These are phyloP conservation scores for Sialis lutaria DNA, from an alignment of 2,888 invertebrate species.

Conservation along the genomic window DNA sequence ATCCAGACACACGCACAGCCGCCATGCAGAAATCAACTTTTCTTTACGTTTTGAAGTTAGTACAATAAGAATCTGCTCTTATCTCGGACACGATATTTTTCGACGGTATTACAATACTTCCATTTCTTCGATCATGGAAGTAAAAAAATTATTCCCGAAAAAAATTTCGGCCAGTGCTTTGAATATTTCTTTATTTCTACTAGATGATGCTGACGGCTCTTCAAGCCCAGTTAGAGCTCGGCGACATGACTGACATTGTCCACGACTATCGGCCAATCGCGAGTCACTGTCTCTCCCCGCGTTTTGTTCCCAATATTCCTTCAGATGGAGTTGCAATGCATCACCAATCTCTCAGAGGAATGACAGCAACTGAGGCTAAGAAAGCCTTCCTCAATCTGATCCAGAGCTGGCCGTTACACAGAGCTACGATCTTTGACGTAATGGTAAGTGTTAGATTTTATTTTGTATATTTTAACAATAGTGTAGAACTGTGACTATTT, in stretches of 20 bases:
- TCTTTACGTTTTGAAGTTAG: too few species aligned
- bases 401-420: slow-evolving; percentile 83
- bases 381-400: slow-evolving; percentile 85
- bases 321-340: slow-evolving; percentile 77
- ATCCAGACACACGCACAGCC: too few species aligned
- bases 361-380: slow-evolving; percentile 73
- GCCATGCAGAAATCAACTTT: too few species aligned
- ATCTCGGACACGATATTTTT: too few species aligned
- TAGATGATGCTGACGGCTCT: slow-evolving; percentile 87
- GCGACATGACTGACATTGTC: slow-evolving; percentile 56
- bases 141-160: background rate
- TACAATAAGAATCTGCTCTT: too few species aligned
- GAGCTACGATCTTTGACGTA: slow-evolving; percentile 88
- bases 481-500: too few species aligned
- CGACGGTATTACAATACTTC: too few species aligned
- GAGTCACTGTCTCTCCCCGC: slow-evolving; percentile 65
- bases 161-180: background rate
- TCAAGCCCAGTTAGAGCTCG: slow-evolving; percentile 81
- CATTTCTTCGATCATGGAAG: too few species aligned
- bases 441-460: slow-evolving; percentile 40
- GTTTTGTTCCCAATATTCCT: slow-evolving; percentile 60
- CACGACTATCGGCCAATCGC: slow-evolving; percentile 50
- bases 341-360: slow-evolving; percentile 78
- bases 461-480: too few species aligned
- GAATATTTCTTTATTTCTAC: background rate